These are phyloP conservation scores for Rhineura floridana DNA, from an alignment of 2,113 vertebrate species.

Conservation along the genomic window DNA sequence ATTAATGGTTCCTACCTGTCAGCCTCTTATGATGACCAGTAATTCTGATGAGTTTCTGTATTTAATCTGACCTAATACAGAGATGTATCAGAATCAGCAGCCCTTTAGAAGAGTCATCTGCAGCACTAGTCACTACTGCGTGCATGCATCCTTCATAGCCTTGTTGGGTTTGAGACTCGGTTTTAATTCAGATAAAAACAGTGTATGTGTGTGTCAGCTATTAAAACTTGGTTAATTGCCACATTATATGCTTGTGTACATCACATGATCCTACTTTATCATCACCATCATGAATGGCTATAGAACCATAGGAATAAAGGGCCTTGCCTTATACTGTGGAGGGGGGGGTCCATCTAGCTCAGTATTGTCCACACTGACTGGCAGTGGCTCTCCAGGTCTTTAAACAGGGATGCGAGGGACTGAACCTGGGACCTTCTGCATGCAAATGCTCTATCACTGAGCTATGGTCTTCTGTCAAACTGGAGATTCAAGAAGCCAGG, in stretches of 20 bases:
- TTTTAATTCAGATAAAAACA: too few relatives aligned
- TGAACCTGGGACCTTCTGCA: neutral
- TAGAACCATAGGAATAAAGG: neutral
- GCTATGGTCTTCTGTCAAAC: neutral
- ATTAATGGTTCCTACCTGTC: neutral
- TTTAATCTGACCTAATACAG: neutral
- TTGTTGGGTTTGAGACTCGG: too few relatives aligned
- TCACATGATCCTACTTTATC: neutral
- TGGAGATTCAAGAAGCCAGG: constrained; percentile 6
- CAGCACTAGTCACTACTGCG: too few relatives aligned
- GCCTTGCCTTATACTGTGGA: too few relatives aligned
- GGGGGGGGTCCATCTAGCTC: too few relatives aligned
- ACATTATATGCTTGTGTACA: neutral
- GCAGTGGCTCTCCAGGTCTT: neutral
- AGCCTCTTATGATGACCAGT: neutral
- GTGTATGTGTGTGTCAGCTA: neutral
- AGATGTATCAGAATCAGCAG: neutral
- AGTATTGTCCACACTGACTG: neutral
- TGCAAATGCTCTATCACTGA: neutral
- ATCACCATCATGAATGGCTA: neutral
- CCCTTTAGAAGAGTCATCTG: too few relatives aligned
- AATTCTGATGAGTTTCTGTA: neutral
- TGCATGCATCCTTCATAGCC: too few relatives aligned
- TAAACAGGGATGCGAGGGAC: neutral
- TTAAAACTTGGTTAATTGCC: neutral